Evolutionary conservation across 1,140 invertebrate genomes (phyloP).

Genomic region (Zaprionus gabonicus): DNA sequence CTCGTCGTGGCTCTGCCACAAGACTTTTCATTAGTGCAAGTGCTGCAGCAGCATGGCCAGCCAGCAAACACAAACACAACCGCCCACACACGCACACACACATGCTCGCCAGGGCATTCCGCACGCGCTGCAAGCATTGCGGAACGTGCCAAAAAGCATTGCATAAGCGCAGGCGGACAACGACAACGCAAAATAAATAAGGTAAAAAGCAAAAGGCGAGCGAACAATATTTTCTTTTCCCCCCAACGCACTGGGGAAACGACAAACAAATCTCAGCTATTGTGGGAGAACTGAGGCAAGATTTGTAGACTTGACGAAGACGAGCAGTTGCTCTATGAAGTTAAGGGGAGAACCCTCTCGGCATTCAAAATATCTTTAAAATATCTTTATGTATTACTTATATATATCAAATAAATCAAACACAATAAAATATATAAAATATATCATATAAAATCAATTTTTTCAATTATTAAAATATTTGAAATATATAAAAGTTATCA

Average conservation of each 20-base stretch:
- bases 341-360: too few relatives aligned
- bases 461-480: background rate
- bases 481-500: background rate
- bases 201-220: conserved; percentile 45
- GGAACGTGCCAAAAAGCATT: conserved; percentile 74
- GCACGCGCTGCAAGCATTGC: conserved; percentile 63
- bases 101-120: conserved; percentile 30
- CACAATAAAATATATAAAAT: background rate
- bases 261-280: conserved; percentile 70
- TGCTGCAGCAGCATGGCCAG: conserved; percentile 51
- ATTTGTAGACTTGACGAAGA: background rate
- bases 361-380: background rate
- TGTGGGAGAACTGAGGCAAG: background rate
- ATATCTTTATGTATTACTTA: background rate
- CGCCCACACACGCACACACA: conserved; percentile 8
- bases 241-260: conserved; percentile 27
- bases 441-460: background rate
- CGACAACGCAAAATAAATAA: conserved; percentile 64
- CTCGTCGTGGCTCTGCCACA: conserved; percentile 17
- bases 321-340: background rate
- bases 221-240: conserved; percentile 64
- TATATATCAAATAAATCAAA: too few relatives aligned
- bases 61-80: conserved; percentile 31
- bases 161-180: conserved; percentile 73
- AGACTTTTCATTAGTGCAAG: conserved; percentile 80